These are phyloP conservation scores for Drosophila mayri DNA, from an alignment of 1,140 invertebrate genomes.

Conservation along the genomic window DNA sequence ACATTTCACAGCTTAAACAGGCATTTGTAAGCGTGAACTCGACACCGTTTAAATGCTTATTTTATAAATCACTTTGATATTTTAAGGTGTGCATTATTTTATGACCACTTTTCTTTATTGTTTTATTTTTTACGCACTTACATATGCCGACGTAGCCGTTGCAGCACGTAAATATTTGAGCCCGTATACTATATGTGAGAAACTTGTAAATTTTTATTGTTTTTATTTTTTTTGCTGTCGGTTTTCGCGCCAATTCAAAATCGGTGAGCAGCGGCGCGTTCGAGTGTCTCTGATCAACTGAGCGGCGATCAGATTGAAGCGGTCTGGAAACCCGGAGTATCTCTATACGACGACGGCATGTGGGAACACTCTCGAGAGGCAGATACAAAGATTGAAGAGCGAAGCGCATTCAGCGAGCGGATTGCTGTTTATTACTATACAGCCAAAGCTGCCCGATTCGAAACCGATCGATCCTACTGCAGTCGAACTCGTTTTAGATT, in stretches of 20 bases:
- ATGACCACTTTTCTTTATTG: neutral
- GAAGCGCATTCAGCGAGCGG: constrained; percentile 3
- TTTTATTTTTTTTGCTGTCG: neutral
- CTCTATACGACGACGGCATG: neutral
- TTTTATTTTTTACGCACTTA: constrained; percentile 25
- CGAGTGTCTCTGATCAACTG: constrained; percentile 81
- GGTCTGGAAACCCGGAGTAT: constrained; percentile 45
- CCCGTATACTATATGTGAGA: constrained; percentile 16
- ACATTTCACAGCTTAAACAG: constrained; percentile 1
- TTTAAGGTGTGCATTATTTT: neutral
- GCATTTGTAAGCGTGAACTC: neutral
- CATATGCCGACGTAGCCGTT: constrained; percentile 16
- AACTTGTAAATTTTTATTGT: constrained; percentile 24
- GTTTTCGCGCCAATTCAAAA: constrained; percentile 45
- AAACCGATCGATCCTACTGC: constrained; percentile 17
- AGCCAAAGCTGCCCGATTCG: constrained; percentile 28
- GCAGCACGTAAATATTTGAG: constrained; percentile 32
- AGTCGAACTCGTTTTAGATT: constrained; percentile 21
- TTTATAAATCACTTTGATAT: neutral
- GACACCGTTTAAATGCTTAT: neutral
- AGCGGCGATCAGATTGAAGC: constrained; percentile 70
- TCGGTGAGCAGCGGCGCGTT: constrained; percentile 65
- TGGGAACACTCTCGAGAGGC: constrained; percentile 9
- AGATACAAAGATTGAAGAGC: neutral
- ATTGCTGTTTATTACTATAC: constrained; percentile 27